Evolutionary conservation across 2,113 vertebrate genomes (phyloP).

Genomic region (Actinemys pallida): DNA sequence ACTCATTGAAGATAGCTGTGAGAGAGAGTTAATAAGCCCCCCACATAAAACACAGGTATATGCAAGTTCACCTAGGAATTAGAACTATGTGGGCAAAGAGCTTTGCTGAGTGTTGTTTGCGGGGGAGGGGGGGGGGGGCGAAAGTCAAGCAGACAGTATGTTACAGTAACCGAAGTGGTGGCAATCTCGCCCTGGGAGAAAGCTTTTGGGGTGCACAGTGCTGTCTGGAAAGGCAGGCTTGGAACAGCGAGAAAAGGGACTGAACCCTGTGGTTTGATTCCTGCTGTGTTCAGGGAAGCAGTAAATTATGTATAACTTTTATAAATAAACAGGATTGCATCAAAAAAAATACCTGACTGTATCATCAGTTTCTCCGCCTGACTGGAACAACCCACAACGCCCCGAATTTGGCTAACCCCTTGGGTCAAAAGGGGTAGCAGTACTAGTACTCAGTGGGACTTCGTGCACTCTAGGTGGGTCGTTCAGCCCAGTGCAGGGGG

Average conservation of each 20-base stretch:
- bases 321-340: neutral
- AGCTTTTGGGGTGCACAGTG: neutral
- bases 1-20: neutral
- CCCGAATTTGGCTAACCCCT: neutral
- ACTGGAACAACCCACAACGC: too few relatives aligned
- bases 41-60: neutral
- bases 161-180: too few relatives aligned
- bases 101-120: neutral
- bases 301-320: neutral
- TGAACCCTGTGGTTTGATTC: neutral
- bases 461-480: neutral
- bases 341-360: neutral
- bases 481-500: neutral
- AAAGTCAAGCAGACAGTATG: neutral
- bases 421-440: neutral
- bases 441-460: neutral
- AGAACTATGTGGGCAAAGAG: neutral
- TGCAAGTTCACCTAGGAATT: neutral
- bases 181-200: neutral
- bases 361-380: neutral
- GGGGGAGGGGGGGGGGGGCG: accelerated
- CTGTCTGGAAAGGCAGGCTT: neutral
- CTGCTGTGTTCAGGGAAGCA: neutral
- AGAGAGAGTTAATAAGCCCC: neutral
- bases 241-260: neutral